Evolutionary conservation across 35 echinoderm and acorn worm genomes (phyloP).

Genomic region (Eucidaris tribuloides): DNA sequence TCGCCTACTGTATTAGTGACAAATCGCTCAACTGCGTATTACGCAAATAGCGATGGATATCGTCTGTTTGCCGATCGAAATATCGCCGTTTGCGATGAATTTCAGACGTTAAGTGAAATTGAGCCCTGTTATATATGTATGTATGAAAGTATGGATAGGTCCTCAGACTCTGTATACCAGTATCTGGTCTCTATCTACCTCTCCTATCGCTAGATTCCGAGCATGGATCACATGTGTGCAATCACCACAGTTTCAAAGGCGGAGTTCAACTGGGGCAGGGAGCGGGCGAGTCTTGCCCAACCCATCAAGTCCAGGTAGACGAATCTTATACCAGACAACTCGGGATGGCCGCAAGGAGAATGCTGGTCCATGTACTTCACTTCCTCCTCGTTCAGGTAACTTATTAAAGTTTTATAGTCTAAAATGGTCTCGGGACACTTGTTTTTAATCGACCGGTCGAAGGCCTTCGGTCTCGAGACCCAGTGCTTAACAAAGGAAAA

Average conservation of each 20-base stretch:
- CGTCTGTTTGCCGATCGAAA: too few relatives aligned
- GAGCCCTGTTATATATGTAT: neutral
- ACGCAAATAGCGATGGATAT: too few relatives aligned
- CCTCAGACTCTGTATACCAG: too few relatives aligned
- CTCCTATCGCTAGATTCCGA: constrained; percentile 46
- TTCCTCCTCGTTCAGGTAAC: constrained; percentile 68
- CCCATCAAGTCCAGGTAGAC: constrained; percentile 77
- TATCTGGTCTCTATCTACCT: too few relatives aligned
- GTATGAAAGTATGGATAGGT: neutral
- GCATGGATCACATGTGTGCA: constrained; percentile 79
- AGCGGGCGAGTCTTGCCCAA: constrained; percentile 74
- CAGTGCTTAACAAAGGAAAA: too few relatives aligned
- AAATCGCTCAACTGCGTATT: too few relatives aligned
- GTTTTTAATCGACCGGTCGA: neutral
- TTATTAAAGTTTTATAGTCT: neutral
- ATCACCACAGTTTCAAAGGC: constrained; percentile 65
- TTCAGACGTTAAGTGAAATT: too few relatives aligned
- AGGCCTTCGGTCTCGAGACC: too few relatives aligned
- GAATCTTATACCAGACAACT: constrained; percentile 40
- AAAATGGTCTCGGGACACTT: neutral
- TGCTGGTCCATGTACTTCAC: constrained; percentile 53
- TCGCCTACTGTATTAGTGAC: too few relatives aligned
- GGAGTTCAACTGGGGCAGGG: constrained; percentile 65
- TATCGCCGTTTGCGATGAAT: too few relatives aligned
- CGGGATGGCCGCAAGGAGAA: constrained; percentile 35